Percentiles rank a stretch among this genome's conserved stretches.
phyloP scores from a whole-genome alignment of 2,113 vertebrate genomes.

The Camelus bactrianus region DNA sequence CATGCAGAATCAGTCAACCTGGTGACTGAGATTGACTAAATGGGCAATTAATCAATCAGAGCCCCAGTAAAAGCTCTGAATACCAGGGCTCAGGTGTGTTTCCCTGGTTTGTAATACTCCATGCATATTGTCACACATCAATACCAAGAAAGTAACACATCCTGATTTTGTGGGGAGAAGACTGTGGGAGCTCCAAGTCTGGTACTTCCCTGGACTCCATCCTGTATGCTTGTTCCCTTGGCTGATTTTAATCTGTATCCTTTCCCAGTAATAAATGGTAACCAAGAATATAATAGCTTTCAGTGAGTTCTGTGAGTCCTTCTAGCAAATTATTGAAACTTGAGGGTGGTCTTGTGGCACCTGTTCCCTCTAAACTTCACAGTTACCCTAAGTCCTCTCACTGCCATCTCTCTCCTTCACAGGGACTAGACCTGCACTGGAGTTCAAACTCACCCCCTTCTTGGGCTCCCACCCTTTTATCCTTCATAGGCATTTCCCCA shows the following conservation, averaged over 20 bases:
- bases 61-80: background rate
- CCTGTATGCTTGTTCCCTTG: background rate
- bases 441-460: background rate
- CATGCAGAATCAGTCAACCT: background rate
- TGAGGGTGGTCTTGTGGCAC: background rate
- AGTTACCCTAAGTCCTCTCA: background rate
- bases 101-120: background rate
- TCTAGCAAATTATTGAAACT: background rate
- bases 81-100: background rate
- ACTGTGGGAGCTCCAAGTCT: background rate
- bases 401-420: background rate
- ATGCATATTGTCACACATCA: background rate
- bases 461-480: background rate
- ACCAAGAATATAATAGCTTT: background rate
- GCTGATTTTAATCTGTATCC: background rate
- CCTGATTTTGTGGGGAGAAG: background rate
- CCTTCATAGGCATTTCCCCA: background rate
- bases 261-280: background rate
- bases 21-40: background rate
- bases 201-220: background rate
- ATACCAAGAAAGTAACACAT: background rate
- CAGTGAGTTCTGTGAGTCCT: background rate
- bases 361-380: background rate
- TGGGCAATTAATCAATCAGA: background rate
- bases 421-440: background rate